phyloP scores from a whole-genome alignment of 2,113 vertebrate species.

The Jacana jacana region DNA sequence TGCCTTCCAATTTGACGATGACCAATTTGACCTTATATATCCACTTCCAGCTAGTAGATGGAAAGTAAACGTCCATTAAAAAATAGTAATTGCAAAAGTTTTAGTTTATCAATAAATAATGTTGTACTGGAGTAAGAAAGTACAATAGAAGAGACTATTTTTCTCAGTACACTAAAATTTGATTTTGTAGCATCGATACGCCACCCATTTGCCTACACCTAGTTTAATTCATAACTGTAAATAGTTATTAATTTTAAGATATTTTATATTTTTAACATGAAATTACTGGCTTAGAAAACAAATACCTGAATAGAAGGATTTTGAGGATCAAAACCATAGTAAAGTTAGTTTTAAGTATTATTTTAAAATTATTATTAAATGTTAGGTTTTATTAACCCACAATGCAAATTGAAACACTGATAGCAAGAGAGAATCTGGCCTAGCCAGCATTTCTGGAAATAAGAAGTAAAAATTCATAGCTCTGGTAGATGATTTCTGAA shows the following conservation, averaged over 20 bases:
- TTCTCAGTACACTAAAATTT: background rate
- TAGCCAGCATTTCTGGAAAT: background rate
- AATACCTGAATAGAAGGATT: background rate
- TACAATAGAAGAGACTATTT: background rate
- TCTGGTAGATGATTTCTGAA: background rate
- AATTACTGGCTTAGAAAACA: background rate
- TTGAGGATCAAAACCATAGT: background rate
- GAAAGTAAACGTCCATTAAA: background rate
- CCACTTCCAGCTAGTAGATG: background rate
- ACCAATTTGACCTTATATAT: background rate
- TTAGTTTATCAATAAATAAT: background rate
- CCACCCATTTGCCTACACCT: background rate
- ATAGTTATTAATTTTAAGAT: background rate
- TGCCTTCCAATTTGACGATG: background rate
- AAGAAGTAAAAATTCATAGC: background rate
- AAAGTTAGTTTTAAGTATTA: background rate
- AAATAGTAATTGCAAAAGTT: background rate
- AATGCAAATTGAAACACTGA: background rate
- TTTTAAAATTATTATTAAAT: too few relatives aligned
- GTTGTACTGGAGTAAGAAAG: background rate
- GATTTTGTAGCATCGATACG: background rate
- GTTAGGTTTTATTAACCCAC: background rate
- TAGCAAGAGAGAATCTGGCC: background rate
- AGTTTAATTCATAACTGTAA: background rate
- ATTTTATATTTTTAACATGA: background rate